phyloP scores from a whole-genome alignment of 1,140 invertebrate genomes.

The Bursaphelenchus mucronatus region DNA sequence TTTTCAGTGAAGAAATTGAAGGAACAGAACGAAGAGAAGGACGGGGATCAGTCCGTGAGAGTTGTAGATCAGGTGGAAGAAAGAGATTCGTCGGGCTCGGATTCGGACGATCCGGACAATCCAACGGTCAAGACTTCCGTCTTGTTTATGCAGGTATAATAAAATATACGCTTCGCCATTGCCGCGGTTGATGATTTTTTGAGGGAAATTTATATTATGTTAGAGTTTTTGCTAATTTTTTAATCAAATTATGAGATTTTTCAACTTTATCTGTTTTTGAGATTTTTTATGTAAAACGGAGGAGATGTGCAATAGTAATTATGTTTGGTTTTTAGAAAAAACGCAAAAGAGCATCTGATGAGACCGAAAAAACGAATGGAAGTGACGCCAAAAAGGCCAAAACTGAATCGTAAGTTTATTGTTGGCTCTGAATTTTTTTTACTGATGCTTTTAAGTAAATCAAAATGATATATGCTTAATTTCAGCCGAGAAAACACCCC shows the following conservation, averaged over 20 bases:
- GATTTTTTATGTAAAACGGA: too few relatives aligned
- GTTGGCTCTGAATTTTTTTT: not conserved
- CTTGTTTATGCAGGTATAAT: constrained; percentile 46
- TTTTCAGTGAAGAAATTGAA: constrained; percentile 24
- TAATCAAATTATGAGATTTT: too few relatives aligned
- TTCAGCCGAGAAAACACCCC: too few relatives aligned
- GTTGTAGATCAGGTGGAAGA: constrained; percentile 6
- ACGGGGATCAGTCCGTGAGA: constrained; percentile 1
- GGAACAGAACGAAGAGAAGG: constrained; percentile 26
- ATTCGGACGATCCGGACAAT: constrained; percentile 53
- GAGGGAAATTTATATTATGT: too few relatives aligned
- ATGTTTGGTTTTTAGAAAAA: constrained; percentile 2
- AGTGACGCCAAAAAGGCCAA: constrained; percentile 7
- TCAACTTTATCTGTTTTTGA: too few relatives aligned
- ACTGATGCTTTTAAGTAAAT: not conserved
- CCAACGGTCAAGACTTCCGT: constrained; percentile 39
- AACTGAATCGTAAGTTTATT: constrained; percentile 15
- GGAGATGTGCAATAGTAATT: not conserved
- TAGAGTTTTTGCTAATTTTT: too few relatives aligned
- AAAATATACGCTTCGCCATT: not conserved
- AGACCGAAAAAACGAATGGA: not conserved
- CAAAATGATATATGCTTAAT: too few relatives aligned
- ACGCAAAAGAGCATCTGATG: not conserved
- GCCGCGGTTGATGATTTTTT: too few relatives aligned
- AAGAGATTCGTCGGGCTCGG: constrained; percentile 41